phyloP scores from a whole-genome alignment of 2,888 invertebrate species.

The Caenorhabditis afra region DNA sequence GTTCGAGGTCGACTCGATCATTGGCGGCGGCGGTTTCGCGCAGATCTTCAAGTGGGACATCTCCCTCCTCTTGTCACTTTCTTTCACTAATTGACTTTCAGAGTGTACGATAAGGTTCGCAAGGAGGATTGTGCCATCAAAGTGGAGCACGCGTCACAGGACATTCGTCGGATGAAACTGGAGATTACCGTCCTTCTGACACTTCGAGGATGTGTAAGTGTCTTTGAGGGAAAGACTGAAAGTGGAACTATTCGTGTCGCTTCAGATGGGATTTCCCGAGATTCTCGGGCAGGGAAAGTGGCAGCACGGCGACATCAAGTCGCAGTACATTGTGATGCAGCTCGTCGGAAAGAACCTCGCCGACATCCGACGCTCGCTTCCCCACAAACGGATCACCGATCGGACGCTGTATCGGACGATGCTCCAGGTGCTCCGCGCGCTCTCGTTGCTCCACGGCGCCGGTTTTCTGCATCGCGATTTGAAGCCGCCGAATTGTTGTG shows the following conservation, averaged over 20 bases:
- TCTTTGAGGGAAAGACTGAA: too few species aligned
- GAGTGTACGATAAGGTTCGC: slow-evolving; percentile 31
- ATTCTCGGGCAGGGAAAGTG: slow-evolving; percentile 50
- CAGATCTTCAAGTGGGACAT: slow-evolving; percentile 58
- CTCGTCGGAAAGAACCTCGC: slow-evolving; percentile 61
- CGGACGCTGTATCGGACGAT: slow-evolving; percentile 60
- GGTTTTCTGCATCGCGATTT: slow-evolving; percentile 57
- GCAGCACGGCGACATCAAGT: slow-evolving; percentile 39
- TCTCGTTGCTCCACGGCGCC: slow-evolving; percentile 49
- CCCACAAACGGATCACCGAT: slow-evolving; percentile 40
- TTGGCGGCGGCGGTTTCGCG: slow-evolving; percentile 65
- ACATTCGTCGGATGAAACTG: slow-evolving; percentile 59
- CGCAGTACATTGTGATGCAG: slow-evolving; percentile 62
- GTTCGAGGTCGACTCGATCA: slow-evolving; percentile 53
- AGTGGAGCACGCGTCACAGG: slow-evolving; percentile 25
- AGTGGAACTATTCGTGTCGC: too few species aligned
- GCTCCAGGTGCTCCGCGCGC: slow-evolving; percentile 44
- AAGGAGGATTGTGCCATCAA: slow-evolving; percentile 40
- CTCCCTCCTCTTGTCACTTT: not conserved
- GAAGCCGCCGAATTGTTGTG: slow-evolving; percentile 59
- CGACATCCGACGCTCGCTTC: slow-evolving; percentile 60
- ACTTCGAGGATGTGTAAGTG: slow-evolving; percentile 49
- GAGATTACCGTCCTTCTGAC: slow-evolving; percentile 59
- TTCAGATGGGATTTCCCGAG: slow-evolving; percentile 49
- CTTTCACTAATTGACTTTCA: too few species aligned